A percentile compares a stretch with the other conserved stretches of the same genome.
These are phyloP conservation scores for Thumatha senex DNA, from an alignment of 2,888 invertebrate species.

Conservation along the genomic window DNA sequence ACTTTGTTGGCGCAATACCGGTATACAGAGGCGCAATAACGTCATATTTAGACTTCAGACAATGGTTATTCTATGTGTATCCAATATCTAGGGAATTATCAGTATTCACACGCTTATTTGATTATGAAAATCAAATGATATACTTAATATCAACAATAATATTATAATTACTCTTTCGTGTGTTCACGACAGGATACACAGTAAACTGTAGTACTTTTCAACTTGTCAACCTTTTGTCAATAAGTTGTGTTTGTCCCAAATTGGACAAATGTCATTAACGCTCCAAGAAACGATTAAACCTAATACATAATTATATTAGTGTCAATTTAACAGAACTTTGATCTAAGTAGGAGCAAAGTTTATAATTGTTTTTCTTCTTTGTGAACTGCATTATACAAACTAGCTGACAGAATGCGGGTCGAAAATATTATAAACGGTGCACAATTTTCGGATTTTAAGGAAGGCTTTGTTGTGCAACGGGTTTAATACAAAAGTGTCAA, in stretches of 20 bases:
- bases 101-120: conserved; percentile 10
- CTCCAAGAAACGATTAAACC: too few relatives aligned
- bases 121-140: conserved; percentile 18
- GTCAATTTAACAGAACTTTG: too few relatives aligned
- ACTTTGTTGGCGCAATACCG: conserved; percentile 66
- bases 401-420: conserved; percentile 76
- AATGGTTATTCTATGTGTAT: conserved; percentile 9
- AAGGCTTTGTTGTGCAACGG: conserved; percentile 82
- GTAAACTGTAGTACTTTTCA: too few relatives aligned
- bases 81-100: conserved; percentile 20
- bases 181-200: too few relatives aligned
- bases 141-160: too few relatives aligned
- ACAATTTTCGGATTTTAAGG: conserved; percentile 82
- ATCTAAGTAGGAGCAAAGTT: too few relatives aligned
- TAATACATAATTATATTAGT: not conserved
- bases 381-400: conserved; percentile 51
- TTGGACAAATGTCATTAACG: conserved; percentile 6
- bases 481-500: conserved; percentile 84
- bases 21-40: conserved; percentile 39
- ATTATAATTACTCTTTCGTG: too few relatives aligned
- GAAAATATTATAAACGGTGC: conserved; percentile 71
- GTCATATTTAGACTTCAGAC: conserved; percentile 35
- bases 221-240: too few relatives aligned
- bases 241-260: conserved; percentile 27
- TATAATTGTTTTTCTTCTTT: conserved; percentile 29